Percentiles rank a stretch among this genome's conserved stretches.
These are phyloP conservation scores for Stegana nigrithorax DNA, from an alignment of 2,888 invertebrate genomes.

Conservation along the genomic window DNA sequence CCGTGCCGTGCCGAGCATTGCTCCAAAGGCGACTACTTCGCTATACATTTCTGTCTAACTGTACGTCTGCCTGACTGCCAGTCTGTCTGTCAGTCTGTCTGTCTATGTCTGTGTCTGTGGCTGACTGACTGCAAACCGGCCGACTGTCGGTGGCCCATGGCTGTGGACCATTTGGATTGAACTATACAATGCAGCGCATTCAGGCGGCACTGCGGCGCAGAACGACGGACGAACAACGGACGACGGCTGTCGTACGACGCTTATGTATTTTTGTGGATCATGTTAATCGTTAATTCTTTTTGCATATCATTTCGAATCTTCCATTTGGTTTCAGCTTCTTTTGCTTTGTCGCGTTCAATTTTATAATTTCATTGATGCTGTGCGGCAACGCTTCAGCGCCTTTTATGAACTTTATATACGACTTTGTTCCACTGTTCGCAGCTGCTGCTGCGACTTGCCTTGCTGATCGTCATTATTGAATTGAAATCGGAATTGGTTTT, in stretches of 20 bases:
- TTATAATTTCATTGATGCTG: constrained; percentile 57
- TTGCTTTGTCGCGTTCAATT: constrained; percentile 34
- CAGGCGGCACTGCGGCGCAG: neutral
- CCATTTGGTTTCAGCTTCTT: neutral
- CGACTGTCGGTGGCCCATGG: constrained; percentile 23
- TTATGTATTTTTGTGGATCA: constrained; percentile 19
- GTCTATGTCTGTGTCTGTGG: constrained; percentile 6
- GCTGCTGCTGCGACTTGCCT: too few species aligned
- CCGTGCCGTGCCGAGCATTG: too few species aligned
- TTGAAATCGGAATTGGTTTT: too few species aligned
- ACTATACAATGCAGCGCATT: neutral
- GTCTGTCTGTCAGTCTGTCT: too few species aligned
- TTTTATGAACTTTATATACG: constrained; percentile 14
- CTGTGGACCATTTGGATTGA: constrained; percentile 24
- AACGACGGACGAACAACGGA: neutral
- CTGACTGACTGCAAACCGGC: neutral
- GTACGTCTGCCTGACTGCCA: too few species aligned
- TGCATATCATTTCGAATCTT: constrained; percentile 47
- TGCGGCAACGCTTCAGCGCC: constrained; percentile 27
- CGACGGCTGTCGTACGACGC: neutral
- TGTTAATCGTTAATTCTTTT: constrained; percentile 40
- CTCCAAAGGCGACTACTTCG: too few species aligned
- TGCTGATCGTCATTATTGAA: constrained; percentile 39
- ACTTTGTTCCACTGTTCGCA: too few species aligned
- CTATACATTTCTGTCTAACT: too few species aligned